A percentile compares a stretch with the other conserved stretches of the same genome.
Evolutionary conservation across 2,888 invertebrate species (phyloP).

Genomic region (Bellardia bayeri): DNA sequence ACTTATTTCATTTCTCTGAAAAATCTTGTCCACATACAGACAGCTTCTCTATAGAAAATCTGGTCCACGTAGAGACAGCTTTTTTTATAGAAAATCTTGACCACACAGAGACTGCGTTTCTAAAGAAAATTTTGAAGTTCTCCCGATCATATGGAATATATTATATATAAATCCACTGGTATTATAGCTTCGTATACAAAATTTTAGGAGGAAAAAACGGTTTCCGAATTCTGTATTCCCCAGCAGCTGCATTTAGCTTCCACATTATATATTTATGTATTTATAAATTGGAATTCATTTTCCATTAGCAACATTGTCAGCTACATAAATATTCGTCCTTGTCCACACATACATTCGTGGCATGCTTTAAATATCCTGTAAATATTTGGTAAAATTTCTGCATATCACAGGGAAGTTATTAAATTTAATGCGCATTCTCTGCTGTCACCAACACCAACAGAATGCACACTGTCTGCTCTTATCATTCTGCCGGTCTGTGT

Average conservation of each 20-base stretch:
- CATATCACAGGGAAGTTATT: constrained; percentile 50
- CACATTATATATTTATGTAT: constrained; percentile 25
- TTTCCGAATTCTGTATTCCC: background rate
- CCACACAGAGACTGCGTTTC: background rate
- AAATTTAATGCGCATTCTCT: constrained; percentile 56
- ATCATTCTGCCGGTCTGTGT: background rate
- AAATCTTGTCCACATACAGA: too few species aligned
- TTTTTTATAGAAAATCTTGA: too few species aligned
- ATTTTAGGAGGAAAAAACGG: too few species aligned
- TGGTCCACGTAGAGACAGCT: too few species aligned
- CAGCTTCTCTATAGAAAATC: too few species aligned
- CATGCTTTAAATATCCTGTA: constrained; percentile 57
- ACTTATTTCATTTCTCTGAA: too few species aligned
- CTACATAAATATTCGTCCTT: constrained; percentile 55
- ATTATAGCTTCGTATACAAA: too few species aligned
- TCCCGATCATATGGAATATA: too few species aligned
- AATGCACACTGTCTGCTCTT: constrained; percentile 14
- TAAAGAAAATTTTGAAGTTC: background rate
- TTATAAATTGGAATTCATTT: constrained; percentile 31
- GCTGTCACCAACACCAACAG: background rate
- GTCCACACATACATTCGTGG: background rate
- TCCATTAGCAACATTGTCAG: background rate
- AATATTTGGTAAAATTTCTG: constrained; percentile 58
- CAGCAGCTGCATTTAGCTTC: background rate
- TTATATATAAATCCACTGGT: too few species aligned